Conservation (phyloP, 2,797 vertebrate species). For the Cephalopachus bancanus region DNA sequence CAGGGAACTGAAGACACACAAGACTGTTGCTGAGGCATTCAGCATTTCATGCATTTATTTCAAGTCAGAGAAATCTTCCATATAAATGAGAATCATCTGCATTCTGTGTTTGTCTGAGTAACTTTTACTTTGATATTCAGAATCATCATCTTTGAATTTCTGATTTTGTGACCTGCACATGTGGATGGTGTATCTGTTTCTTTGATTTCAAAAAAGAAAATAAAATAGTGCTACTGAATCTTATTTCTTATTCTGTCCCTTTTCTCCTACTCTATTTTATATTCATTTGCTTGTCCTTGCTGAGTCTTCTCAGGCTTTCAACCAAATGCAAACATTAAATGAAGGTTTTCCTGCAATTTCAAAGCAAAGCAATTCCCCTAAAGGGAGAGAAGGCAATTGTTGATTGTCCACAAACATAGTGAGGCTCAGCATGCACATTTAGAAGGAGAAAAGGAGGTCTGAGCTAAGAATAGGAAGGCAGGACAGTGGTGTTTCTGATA, state of each 20-base stretch:
- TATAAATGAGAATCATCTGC: conserved; percentile 46
- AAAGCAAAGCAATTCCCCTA: conserved; percentile 66
- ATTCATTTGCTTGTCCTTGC: conserved; percentile 78
- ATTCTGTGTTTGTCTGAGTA: not conserved
- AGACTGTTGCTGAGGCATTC: not conserved
- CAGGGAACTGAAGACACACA: not conserved
- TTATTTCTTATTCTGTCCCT: conserved; percentile 67
- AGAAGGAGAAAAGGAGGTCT: not conserved
- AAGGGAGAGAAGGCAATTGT: conserved; percentile 50
- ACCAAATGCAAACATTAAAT: conserved; percentile 75
- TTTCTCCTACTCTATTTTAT: conserved; percentile 69
- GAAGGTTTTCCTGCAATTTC: conserved; percentile 66
- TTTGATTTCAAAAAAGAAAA: not conserved
- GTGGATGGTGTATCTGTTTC: conserved; percentile 34
- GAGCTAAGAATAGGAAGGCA: not conserved
- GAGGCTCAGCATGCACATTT: not conserved
- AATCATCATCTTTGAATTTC: conserved; percentile 69
- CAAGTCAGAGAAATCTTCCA: not conserved
- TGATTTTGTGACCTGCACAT: conserved; percentile 49
- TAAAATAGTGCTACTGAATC: not conserved
- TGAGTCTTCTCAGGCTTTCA: conserved; percentile 72
- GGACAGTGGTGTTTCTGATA: not conserved
- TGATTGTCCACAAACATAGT: conserved; percentile 6
- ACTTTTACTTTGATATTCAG: conserved; percentile 68
- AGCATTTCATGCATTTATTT: not conserved